A percentile compares a stretch with the other conserved stretches of the same genome.
Conservation (phyloP, 2,888 invertebrate species). For the Venustoraphidia nigricollis region DNA sequence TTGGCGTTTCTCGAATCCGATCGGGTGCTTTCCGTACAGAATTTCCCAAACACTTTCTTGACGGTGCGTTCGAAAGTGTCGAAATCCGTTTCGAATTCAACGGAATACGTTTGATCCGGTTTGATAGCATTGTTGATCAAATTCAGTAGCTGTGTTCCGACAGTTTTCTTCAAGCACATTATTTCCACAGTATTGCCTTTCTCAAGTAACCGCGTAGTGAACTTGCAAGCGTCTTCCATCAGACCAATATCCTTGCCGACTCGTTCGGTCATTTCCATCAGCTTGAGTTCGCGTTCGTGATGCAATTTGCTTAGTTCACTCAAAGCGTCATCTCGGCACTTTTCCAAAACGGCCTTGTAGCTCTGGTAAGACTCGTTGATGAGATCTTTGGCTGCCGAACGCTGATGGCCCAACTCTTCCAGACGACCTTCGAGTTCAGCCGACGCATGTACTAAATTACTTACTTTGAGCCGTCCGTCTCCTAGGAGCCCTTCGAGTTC, state of each 20-base stretch:
- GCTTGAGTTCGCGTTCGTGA: conserved; percentile 69
- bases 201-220: conserved; percentile 64
- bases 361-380: conserved; percentile 69
- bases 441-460: conserved; percentile 60
- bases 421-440: conserved; percentile 62
- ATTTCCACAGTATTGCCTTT: conserved; percentile 77
- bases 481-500: conserved; percentile 59
- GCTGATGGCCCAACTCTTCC: conserved; percentile 73
- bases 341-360: conserved; percentile 67
- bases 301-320: conserved; percentile 62
- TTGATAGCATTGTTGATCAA: conserved; percentile 71
- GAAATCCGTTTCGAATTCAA: conserved; percentile 70
- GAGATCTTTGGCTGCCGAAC: conserved; percentile 68
- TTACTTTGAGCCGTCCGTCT: conserved; percentile 61
- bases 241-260: conserved; percentile 73
- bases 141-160: conserved; percentile 59
- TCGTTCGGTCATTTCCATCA: conserved; percentile 76
- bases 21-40: conserved; percentile 41
- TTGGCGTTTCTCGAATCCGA: conserved; percentile 27
- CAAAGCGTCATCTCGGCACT: conserved; percentile 59
- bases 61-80: conserved; percentile 61
- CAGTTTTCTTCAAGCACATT: conserved; percentile 64
- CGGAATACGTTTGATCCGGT: conserved; percentile 59
- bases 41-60: conserved; percentile 56
- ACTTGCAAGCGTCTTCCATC: conserved; percentile 76